These are phyloP conservation scores for Zaprionus taronus DNA, from an alignment of 1,140 invertebrate genomes.

Conservation along the genomic window DNA sequence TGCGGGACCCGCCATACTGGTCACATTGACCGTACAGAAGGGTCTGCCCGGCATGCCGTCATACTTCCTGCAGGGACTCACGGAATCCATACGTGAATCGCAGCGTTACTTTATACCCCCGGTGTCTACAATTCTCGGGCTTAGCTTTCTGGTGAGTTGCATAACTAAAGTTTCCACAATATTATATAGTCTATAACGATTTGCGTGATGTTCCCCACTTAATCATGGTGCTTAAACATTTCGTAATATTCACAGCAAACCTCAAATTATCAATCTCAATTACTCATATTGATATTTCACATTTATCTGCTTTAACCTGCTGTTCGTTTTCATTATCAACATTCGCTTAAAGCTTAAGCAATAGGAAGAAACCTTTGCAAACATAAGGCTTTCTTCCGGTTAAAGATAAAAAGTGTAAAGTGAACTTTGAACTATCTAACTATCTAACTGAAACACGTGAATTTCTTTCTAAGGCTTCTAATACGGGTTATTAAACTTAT, in stretches of 20 bases:
- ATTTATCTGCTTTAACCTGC: neutral
- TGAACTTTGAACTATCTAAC: neutral
- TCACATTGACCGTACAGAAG: conserved; percentile 70
- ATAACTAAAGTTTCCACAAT: neutral
- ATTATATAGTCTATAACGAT: neutral
- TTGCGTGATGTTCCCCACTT: neutral
- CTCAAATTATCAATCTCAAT: neutral
- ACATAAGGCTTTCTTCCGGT: neutral
- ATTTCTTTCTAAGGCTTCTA: no score
- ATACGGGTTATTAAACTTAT: no score
- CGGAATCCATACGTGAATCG: conserved; percentile 78
- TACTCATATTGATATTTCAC: neutral
- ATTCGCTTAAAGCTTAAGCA: neutral
- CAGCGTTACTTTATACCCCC: conserved; percentile 82
- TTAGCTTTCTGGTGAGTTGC: conserved; percentile 67
- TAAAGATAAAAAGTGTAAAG: neutral
- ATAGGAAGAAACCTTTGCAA: neutral
- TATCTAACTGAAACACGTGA: neutral
- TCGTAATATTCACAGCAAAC: neutral
- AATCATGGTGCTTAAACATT: neutral
- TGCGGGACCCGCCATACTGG: conserved; percentile 60
- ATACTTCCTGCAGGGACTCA: conserved; percentile 79
- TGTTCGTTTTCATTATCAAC: neutral
- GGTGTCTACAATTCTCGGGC: conserved; percentile 69
- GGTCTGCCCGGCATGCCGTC: conserved; percentile 80